These are phyloP conservation scores for Malthinus flaveolus DNA, from an alignment of 2,888 invertebrate species.

Conservation along the genomic window DNA sequence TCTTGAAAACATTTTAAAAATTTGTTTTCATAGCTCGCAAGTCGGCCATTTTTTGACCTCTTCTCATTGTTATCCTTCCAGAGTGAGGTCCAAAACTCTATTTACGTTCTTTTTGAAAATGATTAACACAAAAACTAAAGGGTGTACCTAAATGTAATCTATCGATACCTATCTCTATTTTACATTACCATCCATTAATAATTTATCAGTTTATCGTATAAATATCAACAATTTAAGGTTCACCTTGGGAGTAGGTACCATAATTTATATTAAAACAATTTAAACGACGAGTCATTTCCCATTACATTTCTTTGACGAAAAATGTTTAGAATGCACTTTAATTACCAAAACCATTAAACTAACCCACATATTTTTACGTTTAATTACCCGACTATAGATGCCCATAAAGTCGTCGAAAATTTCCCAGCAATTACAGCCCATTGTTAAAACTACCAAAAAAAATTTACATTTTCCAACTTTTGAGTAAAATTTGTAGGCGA, in stretches of 20 bases:
- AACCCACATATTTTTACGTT: neutral
- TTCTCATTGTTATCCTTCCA: too few relatives aligned
- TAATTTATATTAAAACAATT: neutral
- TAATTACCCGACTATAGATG: slow-evolving; percentile 62
- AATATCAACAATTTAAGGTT: slow-evolving; percentile 5
- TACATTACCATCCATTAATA: too few relatives aligned
- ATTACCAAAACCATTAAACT: neutral
- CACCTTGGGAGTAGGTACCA: neutral
- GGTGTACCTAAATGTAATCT: neutral
- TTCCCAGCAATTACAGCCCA: too few relatives aligned
- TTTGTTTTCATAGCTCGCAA: too few relatives aligned
- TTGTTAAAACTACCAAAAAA: too few relatives aligned
- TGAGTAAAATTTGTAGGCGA: too few relatives aligned
- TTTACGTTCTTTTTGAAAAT: too few relatives aligned
- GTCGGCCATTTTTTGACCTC: neutral
- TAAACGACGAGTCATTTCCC: slow-evolving; percentile 1
- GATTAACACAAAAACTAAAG: neutral
- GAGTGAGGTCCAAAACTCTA: too few relatives aligned
- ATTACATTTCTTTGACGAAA: neutral
- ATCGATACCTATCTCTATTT: too few relatives aligned
- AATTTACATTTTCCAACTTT: too few relatives aligned
- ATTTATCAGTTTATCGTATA: neutral
- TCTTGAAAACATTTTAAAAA: too few relatives aligned
- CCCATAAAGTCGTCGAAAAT: slow-evolving; percentile 64
- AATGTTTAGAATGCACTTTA: neutral